Evolutionary conservation across 1,140 invertebrate species (phyloP).

Genomic region (Idris sp.): DNA sequence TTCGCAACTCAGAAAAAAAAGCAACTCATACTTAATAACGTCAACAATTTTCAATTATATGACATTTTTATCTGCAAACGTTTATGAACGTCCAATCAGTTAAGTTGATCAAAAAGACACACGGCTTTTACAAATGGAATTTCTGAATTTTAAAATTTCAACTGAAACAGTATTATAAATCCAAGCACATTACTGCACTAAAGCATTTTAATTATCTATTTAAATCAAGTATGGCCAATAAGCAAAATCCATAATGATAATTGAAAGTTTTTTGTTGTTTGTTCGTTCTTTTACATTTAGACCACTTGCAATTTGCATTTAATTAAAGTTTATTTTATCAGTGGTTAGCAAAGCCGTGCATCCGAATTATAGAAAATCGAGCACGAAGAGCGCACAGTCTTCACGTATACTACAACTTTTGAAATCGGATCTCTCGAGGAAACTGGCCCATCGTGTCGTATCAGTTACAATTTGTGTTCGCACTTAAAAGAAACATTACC

Average conservation of each 20-base stretch:
- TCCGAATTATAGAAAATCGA: slow-evolving; percentile 64
- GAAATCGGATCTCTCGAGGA: slow-evolving; percentile 73
- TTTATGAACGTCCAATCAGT: no score
- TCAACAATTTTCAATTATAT: no score
- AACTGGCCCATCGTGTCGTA: slow-evolving; percentile 73
- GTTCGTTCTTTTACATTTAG: no score
- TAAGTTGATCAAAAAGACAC: no score
- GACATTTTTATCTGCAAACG: no score
- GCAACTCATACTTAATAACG: no score
- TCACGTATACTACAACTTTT: slow-evolving; percentile 68
- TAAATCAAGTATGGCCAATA: slow-evolving; percentile 32
- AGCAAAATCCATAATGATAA: slow-evolving; percentile 24
- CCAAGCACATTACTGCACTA: slow-evolving; percentile 8
- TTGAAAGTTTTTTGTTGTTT: slow-evolving; percentile 18
- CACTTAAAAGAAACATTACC: slow-evolving; percentile 79
- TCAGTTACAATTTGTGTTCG: slow-evolving; percentile 79
- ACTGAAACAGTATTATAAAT: slow-evolving; percentile 30
- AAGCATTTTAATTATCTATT: slow-evolving; percentile 26
- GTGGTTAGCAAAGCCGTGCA: slow-evolving; percentile 28
- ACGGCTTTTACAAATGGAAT: slow-evolving; percentile 6
- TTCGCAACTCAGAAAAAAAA: no score
- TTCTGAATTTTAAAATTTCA: slow-evolving; percentile 28
- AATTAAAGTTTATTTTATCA: slow-evolving; percentile 24
- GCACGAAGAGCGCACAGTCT: slow-evolving; percentile 52
- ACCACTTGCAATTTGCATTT: neutral